Base-by-base conservation (phyloP, 1,140 invertebrate species). In the Drosophila teissieri region DNA sequence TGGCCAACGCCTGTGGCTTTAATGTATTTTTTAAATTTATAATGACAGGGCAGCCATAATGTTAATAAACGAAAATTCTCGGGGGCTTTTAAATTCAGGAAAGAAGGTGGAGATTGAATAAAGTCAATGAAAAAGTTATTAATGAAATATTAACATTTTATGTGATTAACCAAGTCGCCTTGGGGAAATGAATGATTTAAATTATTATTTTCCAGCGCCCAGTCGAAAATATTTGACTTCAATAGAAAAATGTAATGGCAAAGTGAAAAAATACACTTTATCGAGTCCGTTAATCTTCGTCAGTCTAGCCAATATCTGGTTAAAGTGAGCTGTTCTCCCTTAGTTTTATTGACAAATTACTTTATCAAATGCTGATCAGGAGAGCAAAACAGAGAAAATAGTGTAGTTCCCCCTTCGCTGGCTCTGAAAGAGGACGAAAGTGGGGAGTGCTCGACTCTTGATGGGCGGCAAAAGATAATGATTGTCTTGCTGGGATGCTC, bases 271-370 rank as follows among this genome's bases (percentile, higher is more conserved):
- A 27, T 15, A 39, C 14, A 24, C 6, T 39, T 24, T 39, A 10
- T 60, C 22, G 24, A 34, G 12, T 24, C 11, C 0, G 11, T 37
- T 10, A 12, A 39, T 55, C 36, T 14, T 31, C 0, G 31, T 10
- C 7, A 11, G 1, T 12, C 14, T 37, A 37, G 11, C n/a, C 27
- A 37, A 60, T 27, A 27, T 36, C 19, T 73, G 40, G 15, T 31
- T 48, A 27, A 31, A 31, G n/a, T 44, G 6, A 8, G 52, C 19
- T 3, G 51, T 48, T 49, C 31, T 45, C 65, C 54, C 54, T 65
- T 74, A 81, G 58, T 37, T 64, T 58, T 81, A 86, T 78, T 64
- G 74, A 86, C 78, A 85, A 85, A 81, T 85, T 75, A 61, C 69
- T 81, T 48, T 63, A 85, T 86, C 57, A 62, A 78, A 79, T 60